Base-by-base conservation (phyloP, 2,888 invertebrate species). In the Tipula helvola region DNA sequence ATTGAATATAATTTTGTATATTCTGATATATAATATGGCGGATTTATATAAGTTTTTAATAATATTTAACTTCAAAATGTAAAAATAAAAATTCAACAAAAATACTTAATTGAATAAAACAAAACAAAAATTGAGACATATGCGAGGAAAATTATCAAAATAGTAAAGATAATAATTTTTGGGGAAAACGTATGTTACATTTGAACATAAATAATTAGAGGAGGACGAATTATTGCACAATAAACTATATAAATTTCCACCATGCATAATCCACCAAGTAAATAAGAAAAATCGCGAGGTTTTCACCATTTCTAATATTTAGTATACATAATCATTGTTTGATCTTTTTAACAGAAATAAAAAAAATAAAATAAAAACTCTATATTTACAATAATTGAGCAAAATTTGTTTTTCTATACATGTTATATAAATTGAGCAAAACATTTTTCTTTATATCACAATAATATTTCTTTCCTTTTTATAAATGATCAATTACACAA, bases 41-140 rank as follows among this genome's bases (percentile, higher is more conserved):
- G 71, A 71, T 71, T 71, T 71, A 52, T n/a, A 52, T 16, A 57
- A 71, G 71, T 71, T 57, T 16, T 12, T 52, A 52, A 71, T 12
- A 28, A 57, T 71, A 28, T 71, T 28, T 71, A 71, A 71, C 28
- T 71, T 71, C 28, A 71, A 71, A 71, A 28, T 71, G 71, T 71
- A 71, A 71, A 71, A 71, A 71, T 71, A 71, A 71, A 71, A 71
- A 71, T 71, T 71, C 71, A 71, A 71, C 71, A 71, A 71, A 71
- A 71, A 71, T 28, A 71, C 71, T 71, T 71, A 71, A 52, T 52
- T 52, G 52, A 16, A 52, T 16, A 16, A n/a, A 52, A 52, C 52
- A 52, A 71, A 71, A 28, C 28, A 71, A 71, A 71, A 71, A 71
- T 71, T 71, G 71, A 71, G 71, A 71, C 71, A 71, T 16, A 52